Evolutionary conservation across 2,888 invertebrate genomes (phyloP).

Genomic region (Sinopyrophorus schimmeli): DNA sequence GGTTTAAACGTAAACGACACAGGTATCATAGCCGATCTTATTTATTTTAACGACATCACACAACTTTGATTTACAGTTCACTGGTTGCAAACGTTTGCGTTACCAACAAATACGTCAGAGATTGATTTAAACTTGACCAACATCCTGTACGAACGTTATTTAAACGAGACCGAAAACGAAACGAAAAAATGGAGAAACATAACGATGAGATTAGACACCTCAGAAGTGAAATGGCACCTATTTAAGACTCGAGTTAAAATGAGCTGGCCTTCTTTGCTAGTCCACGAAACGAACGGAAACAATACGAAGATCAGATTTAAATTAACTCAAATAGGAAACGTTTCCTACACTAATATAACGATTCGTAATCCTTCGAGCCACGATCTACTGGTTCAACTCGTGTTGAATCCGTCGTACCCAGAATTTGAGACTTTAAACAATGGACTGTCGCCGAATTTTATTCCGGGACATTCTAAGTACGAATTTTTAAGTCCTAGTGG

Average conservation of each 20-base stretch:
- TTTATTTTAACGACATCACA: no score
- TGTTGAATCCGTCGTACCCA: conserved; percentile 73
- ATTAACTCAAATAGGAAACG: conserved; percentile 73
- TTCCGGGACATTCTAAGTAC: conserved; percentile 35
- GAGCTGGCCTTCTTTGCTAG: conserved; percentile 66
- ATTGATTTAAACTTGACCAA: conserved; percentile 70
- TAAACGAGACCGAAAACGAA: conserved; percentile 57
- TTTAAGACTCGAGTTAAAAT: conserved; percentile 69
- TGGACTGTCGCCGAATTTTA: conserved; percentile 55
- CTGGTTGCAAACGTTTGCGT: conserved; percentile 67
- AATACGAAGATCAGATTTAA: conserved; percentile 65
- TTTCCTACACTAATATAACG: conserved; percentile 65
- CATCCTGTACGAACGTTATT: conserved; percentile 63
- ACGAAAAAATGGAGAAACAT: conserved; percentile 65
- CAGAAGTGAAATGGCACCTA: conserved; percentile 67
- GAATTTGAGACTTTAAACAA: conserved; percentile 61
- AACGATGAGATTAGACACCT: conserved; percentile 76
- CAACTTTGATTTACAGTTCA: conserved; percentile 50
- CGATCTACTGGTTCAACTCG: conserved; percentile 72
- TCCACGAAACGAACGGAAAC: conserved; percentile 50
- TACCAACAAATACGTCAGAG: conserved; percentile 69
- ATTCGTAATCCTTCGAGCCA: conserved; percentile 74
- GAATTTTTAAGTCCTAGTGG: conserved; percentile 4
- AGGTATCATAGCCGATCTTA: no score
- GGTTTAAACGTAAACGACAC: conserved; percentile 69